Evolutionary conservation across 2,113 vertebrate species (phyloP).

Genomic region (Lates calcarifer): DNA sequence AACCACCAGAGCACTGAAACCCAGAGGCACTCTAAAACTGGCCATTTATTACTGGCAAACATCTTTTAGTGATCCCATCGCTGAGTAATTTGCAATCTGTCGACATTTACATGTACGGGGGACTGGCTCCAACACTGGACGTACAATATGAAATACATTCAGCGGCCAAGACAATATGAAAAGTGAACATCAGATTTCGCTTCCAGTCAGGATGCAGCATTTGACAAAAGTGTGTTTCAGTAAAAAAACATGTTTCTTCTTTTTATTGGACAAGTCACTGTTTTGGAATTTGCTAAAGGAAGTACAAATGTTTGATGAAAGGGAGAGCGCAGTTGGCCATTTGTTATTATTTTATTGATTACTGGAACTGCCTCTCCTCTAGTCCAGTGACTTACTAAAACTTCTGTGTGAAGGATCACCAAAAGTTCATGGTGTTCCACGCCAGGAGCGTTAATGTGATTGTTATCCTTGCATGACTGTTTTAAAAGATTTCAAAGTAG

Average conservation of each 20-base stretch:
- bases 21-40: neutral
- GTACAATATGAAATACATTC: neutral
- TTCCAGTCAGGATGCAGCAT: conserved; percentile 23
- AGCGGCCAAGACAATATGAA: neutral
- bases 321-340: neutral
- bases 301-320: conserved; percentile 60
- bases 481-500: neutral
- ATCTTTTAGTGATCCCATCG: conserved; percentile 10
- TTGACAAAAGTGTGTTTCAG: conserved; percentile 49
- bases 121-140: neutral
- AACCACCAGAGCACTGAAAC: neutral
- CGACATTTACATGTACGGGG: neutral
- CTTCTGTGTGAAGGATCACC: neutral
- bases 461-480: neutral
- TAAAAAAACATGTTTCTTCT: conserved; percentile 47
- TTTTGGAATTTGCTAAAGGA: conserved; percentile 68
- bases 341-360: conserved; percentile 54
- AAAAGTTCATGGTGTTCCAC: conserved; percentile 25
- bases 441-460: neutral
- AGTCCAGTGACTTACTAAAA: conserved; percentile 38
- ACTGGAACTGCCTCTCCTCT: conserved; percentile 63
- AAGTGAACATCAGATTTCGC: neutral
- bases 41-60: conserved; percentile 1
- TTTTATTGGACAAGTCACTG: conserved; percentile 63
- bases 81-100: conserved; percentile 14